Conservation (phyloP, 2,797 vertebrate genomes). For the Eremophila alpestris region DNA sequence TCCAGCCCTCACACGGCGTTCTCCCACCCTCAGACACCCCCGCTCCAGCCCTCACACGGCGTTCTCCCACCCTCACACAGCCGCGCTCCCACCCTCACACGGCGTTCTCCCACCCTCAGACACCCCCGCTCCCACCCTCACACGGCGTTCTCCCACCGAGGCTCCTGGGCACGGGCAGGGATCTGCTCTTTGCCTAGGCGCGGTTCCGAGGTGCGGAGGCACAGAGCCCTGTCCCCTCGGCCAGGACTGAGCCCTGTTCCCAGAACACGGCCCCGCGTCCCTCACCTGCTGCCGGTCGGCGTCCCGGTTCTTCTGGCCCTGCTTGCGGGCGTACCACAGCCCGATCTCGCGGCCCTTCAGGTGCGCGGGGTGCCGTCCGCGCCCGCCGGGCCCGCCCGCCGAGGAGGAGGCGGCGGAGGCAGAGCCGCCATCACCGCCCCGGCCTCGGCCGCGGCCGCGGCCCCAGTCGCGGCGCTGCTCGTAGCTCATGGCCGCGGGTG, state of each 20-base stretch:
- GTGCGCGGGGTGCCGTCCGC: conserved; percentile 87
- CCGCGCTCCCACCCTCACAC: no score
- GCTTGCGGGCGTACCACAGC: conserved; percentile 91
- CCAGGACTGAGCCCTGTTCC: no score
- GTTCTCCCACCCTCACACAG: no score
- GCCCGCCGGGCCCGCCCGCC: conserved; percentile 33
- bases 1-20: no score
- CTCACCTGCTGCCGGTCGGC: conserved; percentile 82
- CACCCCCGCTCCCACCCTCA: no score
- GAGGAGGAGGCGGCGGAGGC: background rate
- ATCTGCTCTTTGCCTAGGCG: accelerated
- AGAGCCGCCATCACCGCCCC: conserved; percentile 44
- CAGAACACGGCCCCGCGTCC: accelerated
- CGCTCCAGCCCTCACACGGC: no score
- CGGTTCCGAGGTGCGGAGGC: accelerated
- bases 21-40: no score
- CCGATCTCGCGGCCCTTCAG: conserved; percentile 93
- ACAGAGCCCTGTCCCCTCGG: no score
- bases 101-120: no score
- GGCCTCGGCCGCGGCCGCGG: conserved; percentile 65
- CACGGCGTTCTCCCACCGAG: accelerated
- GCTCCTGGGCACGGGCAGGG: accelerated
- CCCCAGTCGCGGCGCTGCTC: conserved; percentile 65
- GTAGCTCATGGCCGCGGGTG: conserved; percentile 70
- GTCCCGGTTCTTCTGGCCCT: conserved; percentile 84